These are phyloP conservation scores for Drosophila novamexicana DNA, from an alignment of 1,140 invertebrate species.

Conservation along the genomic window DNA sequence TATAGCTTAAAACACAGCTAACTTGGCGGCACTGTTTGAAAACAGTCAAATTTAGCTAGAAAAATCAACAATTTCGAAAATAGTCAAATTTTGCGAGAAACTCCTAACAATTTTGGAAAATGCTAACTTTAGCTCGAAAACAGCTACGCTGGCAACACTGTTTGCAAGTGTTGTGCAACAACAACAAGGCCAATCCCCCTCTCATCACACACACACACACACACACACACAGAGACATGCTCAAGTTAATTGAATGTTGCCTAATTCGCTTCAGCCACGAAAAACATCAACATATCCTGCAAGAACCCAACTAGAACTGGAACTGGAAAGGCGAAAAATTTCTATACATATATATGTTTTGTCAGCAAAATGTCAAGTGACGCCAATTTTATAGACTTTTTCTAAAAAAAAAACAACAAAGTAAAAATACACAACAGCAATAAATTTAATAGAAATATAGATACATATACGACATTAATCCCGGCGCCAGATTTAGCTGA, in stretches of 20 bases:
- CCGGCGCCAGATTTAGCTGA: slow-evolving; percentile 50
- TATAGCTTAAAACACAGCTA: no score
- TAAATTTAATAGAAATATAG: slow-evolving; percentile 9
- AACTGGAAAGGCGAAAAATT: background rate
- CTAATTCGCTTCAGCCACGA: slow-evolving; percentile 46
- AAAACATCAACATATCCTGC: slow-evolving; percentile 66
- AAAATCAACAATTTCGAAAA: no score
- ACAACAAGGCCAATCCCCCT: background rate
- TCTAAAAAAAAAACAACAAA: slow-evolving; percentile 44
- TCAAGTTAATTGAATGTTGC: slow-evolving; percentile 61
- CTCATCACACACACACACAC: slow-evolving; percentile 5
- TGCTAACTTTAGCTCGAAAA: no score
- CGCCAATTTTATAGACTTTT: slow-evolving; percentile 76
- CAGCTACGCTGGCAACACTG: background rate
- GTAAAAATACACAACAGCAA: background rate
- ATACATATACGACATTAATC: slow-evolving; percentile 26
- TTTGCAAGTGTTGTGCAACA: slow-evolving; percentile 54
- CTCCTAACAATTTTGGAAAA: no score
- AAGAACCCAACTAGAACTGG: slow-evolving; percentile 17
- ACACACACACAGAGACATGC: slow-evolving; percentile 19
- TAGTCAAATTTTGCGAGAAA: no score
- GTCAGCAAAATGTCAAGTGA: slow-evolving; percentile 63
- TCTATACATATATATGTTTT: slow-evolving; percentile 21
- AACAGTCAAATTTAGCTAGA: no score
- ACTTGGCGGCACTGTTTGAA: no score